Base-by-base conservation (phyloP, 2,888 invertebrate genomes). In the Pyrocoelia pectoralis region DNA sequence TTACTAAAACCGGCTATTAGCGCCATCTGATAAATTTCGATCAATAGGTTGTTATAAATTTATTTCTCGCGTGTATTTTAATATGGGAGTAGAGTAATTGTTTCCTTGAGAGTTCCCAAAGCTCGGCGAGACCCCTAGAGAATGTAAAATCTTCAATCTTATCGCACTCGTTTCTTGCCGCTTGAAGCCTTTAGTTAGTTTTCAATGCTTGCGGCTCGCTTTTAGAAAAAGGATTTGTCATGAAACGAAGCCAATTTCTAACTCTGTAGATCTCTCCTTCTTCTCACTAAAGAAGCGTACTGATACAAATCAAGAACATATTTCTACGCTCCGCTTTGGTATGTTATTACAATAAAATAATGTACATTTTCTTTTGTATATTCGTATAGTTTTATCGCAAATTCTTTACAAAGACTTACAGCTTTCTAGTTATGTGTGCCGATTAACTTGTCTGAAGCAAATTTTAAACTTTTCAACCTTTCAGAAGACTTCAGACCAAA, bases 191-290 rank as follows among this genome's bases (percentile, higher is more conserved):
- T 67, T 61, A 61, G 61, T 65, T 68, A 70, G 69, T 69, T 71
- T 72, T 72, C 68, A 70, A 24, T 70, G 68, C 70, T 68, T 67
- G 70, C 68, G 68, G 68, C 67, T 65, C 66, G 56, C 57, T 66
- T 58, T 54, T 53, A 56, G 57, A 63, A 64, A 24, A 66, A 68
- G 56, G 66, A 68, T 66, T 67, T 64, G 64, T 66, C 62, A 62
- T 65, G 67, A 70, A 71, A 70, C 70, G 71, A 72, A 71, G 72
- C 68, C 70, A 72, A 71, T 72, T 72, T 72, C 67, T 71, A 67
- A 67, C 62, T 71, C 68, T 67, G 68, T 62, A 65, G 65, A 24
- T 65, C 63, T 65, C 62, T 50, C 56, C 59, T 61, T 56, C 64
- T 63, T 67, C 65, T 66, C 66, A 68, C 61, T 24, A 24, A 24